A percentile compares a stretch with the other conserved stretches of the same genome.
phyloP scores from a whole-genome alignment of 1,140 invertebrate genomes.

The Neuroterus valhalla region DNA sequence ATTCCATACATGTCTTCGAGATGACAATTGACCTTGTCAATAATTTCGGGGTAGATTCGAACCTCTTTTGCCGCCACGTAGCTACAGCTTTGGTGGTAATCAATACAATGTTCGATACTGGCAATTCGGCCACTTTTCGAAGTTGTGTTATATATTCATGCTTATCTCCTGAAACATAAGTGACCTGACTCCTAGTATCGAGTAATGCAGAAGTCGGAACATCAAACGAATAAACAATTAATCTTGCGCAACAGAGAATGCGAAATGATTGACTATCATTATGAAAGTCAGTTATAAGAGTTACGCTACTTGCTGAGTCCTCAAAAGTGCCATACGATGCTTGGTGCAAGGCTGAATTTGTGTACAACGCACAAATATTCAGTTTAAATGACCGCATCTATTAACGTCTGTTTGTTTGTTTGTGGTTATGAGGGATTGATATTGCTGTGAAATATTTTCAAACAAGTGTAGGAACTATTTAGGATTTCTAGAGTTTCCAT shows the following conservation, averaged over 20 bases:
- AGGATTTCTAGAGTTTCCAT: no score
- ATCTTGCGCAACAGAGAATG: neutral
- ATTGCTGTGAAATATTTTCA: no score
- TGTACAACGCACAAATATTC: conserved; percentile 14
- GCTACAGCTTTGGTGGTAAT: no score
- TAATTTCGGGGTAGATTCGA: no score
- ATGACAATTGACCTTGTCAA: no score
- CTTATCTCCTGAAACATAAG: neutral
- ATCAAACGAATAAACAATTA: neutral
- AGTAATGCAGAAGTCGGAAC: neutral
- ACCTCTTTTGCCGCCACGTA: no score
- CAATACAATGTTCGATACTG: neutral
- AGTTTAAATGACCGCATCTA: conserved; percentile 35
- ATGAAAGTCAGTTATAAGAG: neutral
- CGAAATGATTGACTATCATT: neutral
- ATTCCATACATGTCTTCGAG: no score
- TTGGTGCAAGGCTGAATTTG: conserved; percentile 24
- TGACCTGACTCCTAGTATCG: neutral
- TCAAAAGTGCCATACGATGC: conserved; percentile 10
- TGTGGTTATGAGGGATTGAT: no score
- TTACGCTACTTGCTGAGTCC: conserved; percentile 10
- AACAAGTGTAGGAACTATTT: no score
- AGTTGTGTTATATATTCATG: neutral
- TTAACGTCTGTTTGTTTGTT: neutral
- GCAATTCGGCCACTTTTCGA: neutral